Evolutionary conservation across 2,888 invertebrate species (phyloP).

Genomic region (Ichneumoninae sp.): DNA sequence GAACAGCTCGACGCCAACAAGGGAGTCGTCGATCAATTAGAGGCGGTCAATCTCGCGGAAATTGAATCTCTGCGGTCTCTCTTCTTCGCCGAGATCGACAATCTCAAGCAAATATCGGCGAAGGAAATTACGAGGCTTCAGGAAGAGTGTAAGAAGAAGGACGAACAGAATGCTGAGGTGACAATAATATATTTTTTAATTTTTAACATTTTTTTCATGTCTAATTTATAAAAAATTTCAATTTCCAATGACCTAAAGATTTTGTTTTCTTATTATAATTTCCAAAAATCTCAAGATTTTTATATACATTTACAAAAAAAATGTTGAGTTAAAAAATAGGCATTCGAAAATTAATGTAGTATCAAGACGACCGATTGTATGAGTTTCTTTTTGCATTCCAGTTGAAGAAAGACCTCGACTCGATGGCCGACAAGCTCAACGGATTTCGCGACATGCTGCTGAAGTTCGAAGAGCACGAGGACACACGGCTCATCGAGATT

Average conservation of each 20-base stretch:
- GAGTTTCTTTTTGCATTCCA: constrained; percentile 59
- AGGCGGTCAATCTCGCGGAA: constrained; percentile 75
- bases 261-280: background rate
- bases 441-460: constrained; percentile 76
- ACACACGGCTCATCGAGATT: constrained; percentile 75
- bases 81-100: constrained; percentile 77
- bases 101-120: constrained; percentile 72
- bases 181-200: background rate
- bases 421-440: constrained; percentile 76
- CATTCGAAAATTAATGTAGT: background rate
- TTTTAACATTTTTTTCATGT: background rate
- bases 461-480: constrained; percentile 78
- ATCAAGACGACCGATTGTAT: background rate
- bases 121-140: constrained; percentile 75
- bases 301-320: background rate
- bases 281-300: background rate
- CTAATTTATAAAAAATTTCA: too few species aligned
- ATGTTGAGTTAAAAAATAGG: background rate
- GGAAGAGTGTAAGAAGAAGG: constrained; percentile 72
- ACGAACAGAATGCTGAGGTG: constrained; percentile 76
- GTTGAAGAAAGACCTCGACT: constrained; percentile 76
- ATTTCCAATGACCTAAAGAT: too few species aligned
- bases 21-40: constrained; percentile 76
- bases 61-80: constrained; percentile 75
- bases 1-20: constrained; percentile 76